Base-by-base conservation (phyloP, 2,113 vertebrate species). In the Hirundichthys speculiger region DNA sequence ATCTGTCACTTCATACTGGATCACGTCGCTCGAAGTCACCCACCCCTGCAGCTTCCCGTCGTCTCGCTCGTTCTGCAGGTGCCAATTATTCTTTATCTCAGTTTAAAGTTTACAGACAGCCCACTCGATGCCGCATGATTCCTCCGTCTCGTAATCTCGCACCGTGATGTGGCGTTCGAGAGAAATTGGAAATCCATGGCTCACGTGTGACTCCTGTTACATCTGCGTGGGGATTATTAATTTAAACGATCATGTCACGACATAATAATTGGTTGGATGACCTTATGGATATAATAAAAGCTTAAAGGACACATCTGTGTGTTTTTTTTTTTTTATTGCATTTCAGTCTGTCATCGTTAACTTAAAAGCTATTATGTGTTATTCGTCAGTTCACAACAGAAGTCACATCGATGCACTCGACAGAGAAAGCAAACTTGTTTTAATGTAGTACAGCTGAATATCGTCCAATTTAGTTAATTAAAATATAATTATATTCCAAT, bases 1-100 rank as follows among this genome's bases (percentile, higher is more conserved):
- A 73, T 80, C 71, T 68, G 71, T 80, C 76, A 73, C 73, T 66
- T 69, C 56, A 40, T 18, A 41, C 69, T 79, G 60, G 60, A n/a
- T 49, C 75, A 52, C 66, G 13, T 49, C 34, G 45, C 42, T 51
- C 57, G 8, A 19, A 45, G 15, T 18, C 56, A 27, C 15, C n/a
- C 48, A 7, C 13, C 40, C 49, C 27, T 40, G 20, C 50, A 24
- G 20, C 20, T 34, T 2, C n/a, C 43, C 41, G 22, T 30, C 25
- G n/a, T 62, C 55, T 39, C 39, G 7, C 70, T 67, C 38, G 39
- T 61, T 64, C 53, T 40, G 41, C 19, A 43, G 30, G 47, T 38
- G 75, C 49, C 47, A 43, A n/a, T 64, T 56, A 65, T 24, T 65
- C 46, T 34, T 73, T 47, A 30, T 39, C 48, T 16, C 5, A 16